Evolutionary conservation across 1,140 invertebrate species (phyloP), one percentile per base, ranked within the genome.

Genomic region (Palaemon carinicauda): DNA sequence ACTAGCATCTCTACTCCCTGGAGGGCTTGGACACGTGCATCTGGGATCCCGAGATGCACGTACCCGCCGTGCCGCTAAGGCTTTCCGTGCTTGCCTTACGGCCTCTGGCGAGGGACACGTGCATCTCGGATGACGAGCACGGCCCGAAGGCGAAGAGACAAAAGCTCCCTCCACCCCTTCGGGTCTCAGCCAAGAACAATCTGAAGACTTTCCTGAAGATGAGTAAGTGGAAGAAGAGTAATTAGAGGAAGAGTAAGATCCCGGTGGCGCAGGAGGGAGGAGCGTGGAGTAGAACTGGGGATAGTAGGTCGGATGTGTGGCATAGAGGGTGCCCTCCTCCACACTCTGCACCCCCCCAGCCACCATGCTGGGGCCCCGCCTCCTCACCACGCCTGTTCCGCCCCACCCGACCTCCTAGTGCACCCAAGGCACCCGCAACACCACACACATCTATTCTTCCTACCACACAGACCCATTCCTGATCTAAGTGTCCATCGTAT

Each of bases 321-420:
- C 78, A 81, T 86, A 88, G 71, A 86, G 88, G 79, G 80, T 79
- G 53, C 82, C 82, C 33, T 86, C 84, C 81, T 88, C 88, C 80
- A 88, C 83, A 73, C 88, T 88, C 82, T 88, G 88, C 73, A 88
- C 88, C 73, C 88, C 88, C 73, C 88, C 88, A 50, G 88, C 88
- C 82, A 88, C 88, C 88, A 88, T 88, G 21, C 71, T 88, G 33
- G 77, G 51, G 65, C 29, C 21, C 14, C 65, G 65, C 29, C 27
- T 33, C 50, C 77, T 80, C 84, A 80, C 65, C 84, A 86, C 84
- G 77, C 84, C 84, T 24, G 65, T 54, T 41, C 65, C 84, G 54
- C 60, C 41, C 84, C 41, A 21, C 60, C 52, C 41, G 82, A 33
- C 52, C 29, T 21, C 31, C 52, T 3, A 24, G 53, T 74, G 71